Conservation (phyloP, 2,888 invertebrate species). For the Orchestes rusci region DNA sequence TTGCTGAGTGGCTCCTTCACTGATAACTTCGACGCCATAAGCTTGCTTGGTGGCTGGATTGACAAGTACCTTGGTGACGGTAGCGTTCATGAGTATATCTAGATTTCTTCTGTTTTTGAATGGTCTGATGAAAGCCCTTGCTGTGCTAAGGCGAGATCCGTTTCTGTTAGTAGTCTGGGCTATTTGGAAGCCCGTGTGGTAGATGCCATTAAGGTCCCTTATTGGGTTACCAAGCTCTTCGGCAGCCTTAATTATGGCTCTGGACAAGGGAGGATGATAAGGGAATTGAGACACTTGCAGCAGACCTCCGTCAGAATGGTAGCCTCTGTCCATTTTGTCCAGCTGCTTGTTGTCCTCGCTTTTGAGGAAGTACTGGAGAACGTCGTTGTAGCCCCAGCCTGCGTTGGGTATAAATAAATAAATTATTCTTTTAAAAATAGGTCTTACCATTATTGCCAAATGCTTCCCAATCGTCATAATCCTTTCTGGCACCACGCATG, state of each 20-base stretch:
- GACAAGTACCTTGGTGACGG: slow-evolving; percentile 69
- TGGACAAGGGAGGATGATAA: slow-evolving; percentile 77
- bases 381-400: slow-evolving; percentile 82
- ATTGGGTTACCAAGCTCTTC: slow-evolving; percentile 65
- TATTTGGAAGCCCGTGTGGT: slow-evolving; percentile 77
- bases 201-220: slow-evolving; percentile 74
- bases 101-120: slow-evolving; percentile 68
- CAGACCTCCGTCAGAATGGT: slow-evolving; percentile 70
- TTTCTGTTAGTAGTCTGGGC: slow-evolving; percentile 84
- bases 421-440: neutral
- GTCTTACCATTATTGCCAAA: slow-evolving; percentile 63
- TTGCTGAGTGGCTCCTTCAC: slow-evolving; percentile 51
- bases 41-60: slow-evolving; percentile 66
- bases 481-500: slow-evolving; percentile 78
- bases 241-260: slow-evolving; percentile 69
- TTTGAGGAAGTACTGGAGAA: slow-evolving; percentile 82
- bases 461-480: slow-evolving; percentile 83
- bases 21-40: slow-evolving; percentile 66
- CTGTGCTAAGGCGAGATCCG: slow-evolving; percentile 75
- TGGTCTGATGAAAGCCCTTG: slow-evolving; percentile 76
- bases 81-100: slow-evolving; percentile 77
- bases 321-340: slow-evolving; percentile 66
- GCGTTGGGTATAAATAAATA: too few species aligned
- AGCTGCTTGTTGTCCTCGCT: slow-evolving; percentile 73
- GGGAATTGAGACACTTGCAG: slow-evolving; percentile 75